Percentiles rank a stretch among this genome's conserved stretches.
phyloP scores from a whole-genome alignment of 1,140 invertebrate species.

The Diploscapter pachys region DNA sequence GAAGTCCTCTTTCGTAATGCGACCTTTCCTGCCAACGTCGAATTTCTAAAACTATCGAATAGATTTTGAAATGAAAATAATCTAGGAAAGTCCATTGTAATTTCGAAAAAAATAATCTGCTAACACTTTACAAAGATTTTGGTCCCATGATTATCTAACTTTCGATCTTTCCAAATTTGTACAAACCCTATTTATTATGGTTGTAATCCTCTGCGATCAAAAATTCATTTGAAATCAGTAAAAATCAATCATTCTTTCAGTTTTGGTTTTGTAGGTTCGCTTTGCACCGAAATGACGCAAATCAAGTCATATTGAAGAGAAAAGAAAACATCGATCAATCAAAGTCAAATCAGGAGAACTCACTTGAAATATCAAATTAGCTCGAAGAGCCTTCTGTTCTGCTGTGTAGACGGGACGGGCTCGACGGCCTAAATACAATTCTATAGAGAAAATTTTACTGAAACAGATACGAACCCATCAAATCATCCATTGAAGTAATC shows the following conservation, averaged over 20 bases:
- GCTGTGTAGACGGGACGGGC: conserved; percentile 15
- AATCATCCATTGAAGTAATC: conserved; percentile 81
- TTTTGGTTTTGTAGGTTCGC: no score
- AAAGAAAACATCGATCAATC: background rate
- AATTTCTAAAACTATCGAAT: conserved; percentile 69
- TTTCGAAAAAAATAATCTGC: no score
- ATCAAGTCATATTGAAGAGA: no score
- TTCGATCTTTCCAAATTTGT: no score
- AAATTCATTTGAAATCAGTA: no score
- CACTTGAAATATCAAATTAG: conserved; percentile 38
- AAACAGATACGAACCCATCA: conserved; percentile 61
- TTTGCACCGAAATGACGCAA: no score
- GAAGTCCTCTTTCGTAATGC: conserved; percentile 80
- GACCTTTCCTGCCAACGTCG: conserved; percentile 78
- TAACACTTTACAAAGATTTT: no score
- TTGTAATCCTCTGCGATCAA: no score
- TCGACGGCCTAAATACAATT: conserved; percentile 17
- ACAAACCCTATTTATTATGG: no score
- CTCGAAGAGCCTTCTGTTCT: conserved; percentile 25
- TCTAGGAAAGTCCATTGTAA: no score
- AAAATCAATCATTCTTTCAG: no score
- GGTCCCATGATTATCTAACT: no score
- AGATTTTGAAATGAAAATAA: background rate
- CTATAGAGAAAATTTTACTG: background rate
- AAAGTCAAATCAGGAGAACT: background rate